Conservation (phyloP, 2,888 invertebrate species). For the Fragum sueziense region DNA sequence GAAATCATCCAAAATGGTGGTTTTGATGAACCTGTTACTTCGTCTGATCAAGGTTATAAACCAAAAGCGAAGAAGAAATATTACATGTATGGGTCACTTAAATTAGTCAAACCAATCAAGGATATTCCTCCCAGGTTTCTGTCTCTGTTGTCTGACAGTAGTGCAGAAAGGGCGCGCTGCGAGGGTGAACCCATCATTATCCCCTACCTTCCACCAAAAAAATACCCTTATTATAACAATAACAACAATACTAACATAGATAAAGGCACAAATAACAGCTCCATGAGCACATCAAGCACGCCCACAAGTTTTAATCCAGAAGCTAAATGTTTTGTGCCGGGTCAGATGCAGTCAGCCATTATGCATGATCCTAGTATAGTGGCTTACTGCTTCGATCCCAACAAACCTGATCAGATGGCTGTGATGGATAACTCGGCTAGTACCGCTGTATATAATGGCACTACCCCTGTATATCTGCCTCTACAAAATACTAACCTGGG, state of each 20-base stretch:
- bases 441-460: not conserved
- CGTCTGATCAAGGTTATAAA: constrained; percentile 44
- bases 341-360: constrained; percentile 33
- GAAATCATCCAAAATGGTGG: constrained; percentile 36
- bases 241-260: constrained; percentile 3
- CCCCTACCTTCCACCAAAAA: constrained; percentile 60
- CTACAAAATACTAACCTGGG: constrained; percentile 35
- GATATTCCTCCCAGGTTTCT: constrained; percentile 79
- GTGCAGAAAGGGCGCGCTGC: constrained; percentile 73
- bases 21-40: constrained; percentile 35
- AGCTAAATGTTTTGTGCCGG: constrained; percentile 69
- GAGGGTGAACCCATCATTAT: constrained; percentile 78
- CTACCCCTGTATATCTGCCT: constrained; percentile 14
- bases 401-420: constrained; percentile 1
- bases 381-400: constrained; percentile 39
- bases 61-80: constrained; percentile 72
- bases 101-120: constrained; percentile 78
- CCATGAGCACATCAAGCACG: not conserved
- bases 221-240: constrained; percentile 30
- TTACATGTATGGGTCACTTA: constrained; percentile 78
- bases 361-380: constrained; percentile 58
- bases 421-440: not conserved
- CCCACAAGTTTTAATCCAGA: constrained; percentile 62
- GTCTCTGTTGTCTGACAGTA: constrained; percentile 70
- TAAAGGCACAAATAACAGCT: not conserved